Evolutionary conservation across 2,113 vertebrate species (phyloP), one percentile per base, ranked within the genome.

Genomic region (Lophochroa leadbeateri): DNA sequence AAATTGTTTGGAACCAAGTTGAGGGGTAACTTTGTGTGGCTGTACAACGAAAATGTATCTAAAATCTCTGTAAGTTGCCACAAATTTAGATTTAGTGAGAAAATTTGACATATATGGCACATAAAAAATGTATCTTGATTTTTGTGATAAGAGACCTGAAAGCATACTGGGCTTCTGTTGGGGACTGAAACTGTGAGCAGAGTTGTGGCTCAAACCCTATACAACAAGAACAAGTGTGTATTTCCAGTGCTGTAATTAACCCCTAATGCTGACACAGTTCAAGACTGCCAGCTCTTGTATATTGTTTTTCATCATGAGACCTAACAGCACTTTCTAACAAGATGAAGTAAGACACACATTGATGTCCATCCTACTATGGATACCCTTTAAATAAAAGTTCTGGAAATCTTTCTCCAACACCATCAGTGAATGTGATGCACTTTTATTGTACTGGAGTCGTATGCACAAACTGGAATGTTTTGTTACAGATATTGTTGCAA

Each of bases 361-460:
- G 71, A 83, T 70, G 57, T 25, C 53, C 18, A 29, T 52, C 20
- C 31, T 43, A 6, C 9, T 53, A 23, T 0, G 20, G 29, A 75
- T 52, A 75, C 21, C 6, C 28, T 75, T 81, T 8, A 64, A 84
- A 64, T 58, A 81, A 70, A 69, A 33, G 18, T 76, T 82, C 37
- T 43, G 52, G 64, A 74, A 65, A 74, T 13, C 7, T 35, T 72
- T 68, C 35, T 91, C 50, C 20, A 31, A 21, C 28, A 52, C 24
- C 6, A 2, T 27, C 17, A n/a, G 39, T 79, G 67, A 77, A 29
- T 41, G 33, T 7, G 31, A 70, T 46, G 19, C 23, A 3, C 83
- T 91, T 96, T 93, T 94, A 95, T 89, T 97, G 87, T 83, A 85
- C 35, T 86, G 67, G 60, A 78, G 17, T 82, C 20, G 1, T 61